Base-by-base conservation (phyloP, 2,888 invertebrate genomes). In the Dascillus cervinus region DNA sequence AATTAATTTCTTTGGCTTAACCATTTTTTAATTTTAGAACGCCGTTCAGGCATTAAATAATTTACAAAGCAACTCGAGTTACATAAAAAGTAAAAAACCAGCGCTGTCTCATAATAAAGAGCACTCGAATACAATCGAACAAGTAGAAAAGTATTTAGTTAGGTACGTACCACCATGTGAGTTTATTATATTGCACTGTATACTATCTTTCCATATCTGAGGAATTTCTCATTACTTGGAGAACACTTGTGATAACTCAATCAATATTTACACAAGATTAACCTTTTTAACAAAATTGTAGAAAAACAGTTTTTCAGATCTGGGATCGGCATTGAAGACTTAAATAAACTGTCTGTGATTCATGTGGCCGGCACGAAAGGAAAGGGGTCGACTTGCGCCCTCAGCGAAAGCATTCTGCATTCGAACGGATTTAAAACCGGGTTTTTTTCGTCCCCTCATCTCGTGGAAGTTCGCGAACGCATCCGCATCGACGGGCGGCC, bases 361-460 rank as follows among this genome's bases (percentile, higher is more conserved):
- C 98, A 98, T 69, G 82, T 98, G 3, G 79, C 91, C 37, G 98
- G 98, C 5, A 97, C 97, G 1, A 98, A 98, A 67, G 98, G 97
- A 29, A 98, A 98, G 77, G 90, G 88, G 11, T 92, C 94, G 10
- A 94, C 95, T 1, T 94, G 95, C 59, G 92, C 95, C 0, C 82
- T 89, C 63, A 79, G 82, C 44, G 98, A 98, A 62, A 79, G 84
- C 0, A 87, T 98, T 39, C 70, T 98, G 5, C 77, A 89, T 0
- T 67, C 77, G 12, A 80, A 87, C 57, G 92, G 92, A 2, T 79
- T 77, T 53, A 81, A 75, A 52, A 97, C 96, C 0, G 97, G 97
- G 3, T 88, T 98, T 60, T 97, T 79, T 63, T 91, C 91, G 26
- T 98, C 97, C 0, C 98, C 98, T 0, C 98, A 99, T 66, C 67